Evolutionary conservation across 2,113 vertebrate species (phyloP).

Genomic region (Cryptoleucopteryx plumbea): DNA sequence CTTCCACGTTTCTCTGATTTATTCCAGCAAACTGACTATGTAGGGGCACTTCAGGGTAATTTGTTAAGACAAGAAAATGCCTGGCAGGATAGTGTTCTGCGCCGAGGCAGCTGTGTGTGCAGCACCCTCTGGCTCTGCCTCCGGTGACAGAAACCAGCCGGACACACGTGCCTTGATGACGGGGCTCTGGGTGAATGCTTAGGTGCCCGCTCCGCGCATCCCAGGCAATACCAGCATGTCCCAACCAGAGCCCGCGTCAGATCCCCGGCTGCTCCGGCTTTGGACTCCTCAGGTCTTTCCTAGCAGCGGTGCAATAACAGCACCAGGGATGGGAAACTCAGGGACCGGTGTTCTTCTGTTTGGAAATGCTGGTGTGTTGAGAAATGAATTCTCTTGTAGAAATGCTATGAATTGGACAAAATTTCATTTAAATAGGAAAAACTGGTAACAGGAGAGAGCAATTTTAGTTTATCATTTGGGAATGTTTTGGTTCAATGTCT

Average conservation of each 20-base stretch:
- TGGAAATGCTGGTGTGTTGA: not conserved
- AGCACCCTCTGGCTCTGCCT: not conserved
- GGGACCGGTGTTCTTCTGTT: not conserved
- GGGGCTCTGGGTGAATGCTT: not conserved
- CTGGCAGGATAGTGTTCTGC: not conserved
- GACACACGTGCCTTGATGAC: not conserved
- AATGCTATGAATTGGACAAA: not conserved
- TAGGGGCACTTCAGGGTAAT: not conserved
- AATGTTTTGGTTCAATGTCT: not conserved
- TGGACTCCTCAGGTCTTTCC: not conserved
- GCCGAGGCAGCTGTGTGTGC: not conserved
- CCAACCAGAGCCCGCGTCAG: not conserved
- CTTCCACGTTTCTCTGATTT: not conserved
- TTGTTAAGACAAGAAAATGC: not conserved
- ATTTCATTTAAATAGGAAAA: not conserved
- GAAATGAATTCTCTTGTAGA: not conserved
- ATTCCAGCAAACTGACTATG: not conserved
- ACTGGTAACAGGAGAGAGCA: not conserved
- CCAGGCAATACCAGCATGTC: not conserved
- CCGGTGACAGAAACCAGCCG: not conserved
- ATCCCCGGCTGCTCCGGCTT: accelerated
- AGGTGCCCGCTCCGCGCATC: not conserved
- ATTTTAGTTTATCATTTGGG: not conserved
- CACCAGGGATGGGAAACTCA: not conserved
- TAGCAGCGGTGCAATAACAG: not conserved